Percentiles rank a stretch among this genome's conserved stretches.
phyloP scores from a whole-genome alignment of 2,797 vertebrate genomes.

The Cetoscarus ocellatus region DNA sequence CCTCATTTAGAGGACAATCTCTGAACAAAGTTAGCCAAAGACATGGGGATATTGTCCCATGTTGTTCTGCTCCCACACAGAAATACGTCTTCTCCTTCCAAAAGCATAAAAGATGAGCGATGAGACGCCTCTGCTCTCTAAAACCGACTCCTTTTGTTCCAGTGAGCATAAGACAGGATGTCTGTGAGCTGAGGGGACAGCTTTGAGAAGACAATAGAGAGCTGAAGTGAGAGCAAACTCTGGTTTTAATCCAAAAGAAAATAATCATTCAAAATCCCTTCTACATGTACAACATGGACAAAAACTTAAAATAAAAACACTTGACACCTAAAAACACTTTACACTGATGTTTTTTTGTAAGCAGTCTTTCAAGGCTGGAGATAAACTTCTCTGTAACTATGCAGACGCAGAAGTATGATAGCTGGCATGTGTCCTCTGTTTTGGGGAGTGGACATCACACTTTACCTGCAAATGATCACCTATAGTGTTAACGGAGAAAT shows the following conservation, averaged over 20 bases:
- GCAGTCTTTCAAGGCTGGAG: too few species aligned
- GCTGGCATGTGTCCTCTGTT: too few species aligned
- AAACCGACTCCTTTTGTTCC: slow-evolving; percentile 7
- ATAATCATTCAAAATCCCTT: not conserved
- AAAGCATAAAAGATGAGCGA: slow-evolving; percentile 21
- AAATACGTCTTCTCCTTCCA: slow-evolving; percentile 30
- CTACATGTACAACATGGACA: not conserved
- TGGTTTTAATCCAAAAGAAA: not conserved
- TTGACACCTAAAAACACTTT: too few species aligned
- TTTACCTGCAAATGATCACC: too few species aligned
- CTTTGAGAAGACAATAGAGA: not conserved
- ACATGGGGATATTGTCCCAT: slow-evolving; percentile 50
- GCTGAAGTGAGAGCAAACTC: not conserved
- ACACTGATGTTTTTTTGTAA: too few species aligned
- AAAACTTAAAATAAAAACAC: not conserved
- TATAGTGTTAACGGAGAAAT: too few species aligned
- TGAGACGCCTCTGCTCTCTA: not conserved
- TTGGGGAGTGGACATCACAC: too few species aligned
- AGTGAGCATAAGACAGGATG: slow-evolving; percentile 3
- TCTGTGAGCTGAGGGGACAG: not conserved
- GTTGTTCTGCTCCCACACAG: slow-evolving; percentile 22
- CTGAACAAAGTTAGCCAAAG: slow-evolving; percentile 46
- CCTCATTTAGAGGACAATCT: slow-evolving; percentile 3
- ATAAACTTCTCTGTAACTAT: too few species aligned
- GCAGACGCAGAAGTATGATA: too few species aligned